Evolutionary conservation across 2,888 invertebrate genomes (phyloP), one percentile per base, ranked within the genome.

Genomic region (Leptopilina syphax): DNA sequence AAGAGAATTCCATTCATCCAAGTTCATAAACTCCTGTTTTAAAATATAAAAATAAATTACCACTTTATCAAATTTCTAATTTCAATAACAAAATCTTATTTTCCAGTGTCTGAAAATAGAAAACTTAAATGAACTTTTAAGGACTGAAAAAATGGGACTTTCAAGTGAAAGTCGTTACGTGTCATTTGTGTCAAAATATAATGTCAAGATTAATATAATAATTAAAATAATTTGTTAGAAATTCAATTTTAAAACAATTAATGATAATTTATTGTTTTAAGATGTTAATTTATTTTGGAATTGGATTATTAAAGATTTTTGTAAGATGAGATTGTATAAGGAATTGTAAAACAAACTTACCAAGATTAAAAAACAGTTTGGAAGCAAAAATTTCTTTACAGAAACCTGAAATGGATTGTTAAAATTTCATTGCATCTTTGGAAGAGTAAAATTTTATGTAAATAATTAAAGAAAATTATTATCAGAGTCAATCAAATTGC

Each of bases 1-100:
- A 80, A 27, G 80, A 68, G 9, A 86, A 85, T 63, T 81, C 70
- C 18, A 76, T 86, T 44, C 82, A 81, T 80, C 86, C 86, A 3
- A 68, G 60, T 79, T 63, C 60, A 10, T 81, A 68, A 77, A n/a
- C 44, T 44, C 44, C 44, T 44, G 5, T 8, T 44, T 6, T 5
- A 5, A 41, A 41, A 41, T 5, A 41, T 41, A 41, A 41, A 41
- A 5, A 41, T 0, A 41, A 41, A 41, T 41, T 41, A 41, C 6
- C 34, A 34, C 34, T 34, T 34, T 34, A 34, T 4, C 34, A 34
- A 34, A 34, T 34, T 34, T 34, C 4, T 34, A 34, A 34, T 34
- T 34, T 34, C 34, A 34, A 34, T 3, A 34, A 34, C 34, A 34
- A 34, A 34, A 27, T 27, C 27, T 2, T 3, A 27, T 27, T 34